Base-by-base conservation (phyloP, 64 coral and sea anemone species). In the Hydrozoanthus tunicans region DNA sequence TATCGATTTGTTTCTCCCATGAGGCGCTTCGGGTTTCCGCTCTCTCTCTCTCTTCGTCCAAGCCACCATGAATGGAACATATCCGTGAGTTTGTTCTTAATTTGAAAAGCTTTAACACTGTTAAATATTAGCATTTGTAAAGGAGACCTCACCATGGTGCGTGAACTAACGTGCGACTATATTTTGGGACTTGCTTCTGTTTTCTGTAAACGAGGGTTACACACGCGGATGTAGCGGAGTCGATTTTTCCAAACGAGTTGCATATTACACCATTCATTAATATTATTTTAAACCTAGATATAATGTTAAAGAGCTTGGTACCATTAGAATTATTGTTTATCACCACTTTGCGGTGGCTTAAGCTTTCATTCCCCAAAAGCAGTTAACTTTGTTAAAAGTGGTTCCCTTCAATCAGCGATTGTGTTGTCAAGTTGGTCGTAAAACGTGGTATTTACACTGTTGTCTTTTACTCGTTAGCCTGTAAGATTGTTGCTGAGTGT, bases 1-100 rank as follows among this genome's bases (percentile, higher is more conserved):
- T n/a, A 61, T 26, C 9, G 54, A 6, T 25, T 88, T 83, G n/a
- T 64, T 51, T 75, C 84, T 88, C 56, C 84, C 84, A 88, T 88
- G 84, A 52, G 84, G 84, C 84, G 20, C 55, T 88, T 88, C 84
- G 84, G 3, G 69, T 9, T 59, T 75, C 84, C 67, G 32, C 32
- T 43, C 32, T 43, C 32, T 43, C 32, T 67, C 67, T 86, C 20
- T 7, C 20, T 56, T 59, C 56, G 56, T 26, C 6, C 14, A 6
- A 74, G 20, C 10, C 56, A 73, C 13, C 20, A 86, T 27, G 67
- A 71, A 12, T 53, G 59, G 64, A 82, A 65, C 14, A 27, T 62
- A 6, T 11, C 56, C 23, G 84, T 88, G 69, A 88, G 84, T 75
- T 75, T 60, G 12, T 59, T 59, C 12, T 53, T 73, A 26, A 5